Evolutionary conservation across 2,888 invertebrate genomes (phyloP), one percentile per base, ranked within the genome.

Genomic region (Eilema caniola): DNA sequence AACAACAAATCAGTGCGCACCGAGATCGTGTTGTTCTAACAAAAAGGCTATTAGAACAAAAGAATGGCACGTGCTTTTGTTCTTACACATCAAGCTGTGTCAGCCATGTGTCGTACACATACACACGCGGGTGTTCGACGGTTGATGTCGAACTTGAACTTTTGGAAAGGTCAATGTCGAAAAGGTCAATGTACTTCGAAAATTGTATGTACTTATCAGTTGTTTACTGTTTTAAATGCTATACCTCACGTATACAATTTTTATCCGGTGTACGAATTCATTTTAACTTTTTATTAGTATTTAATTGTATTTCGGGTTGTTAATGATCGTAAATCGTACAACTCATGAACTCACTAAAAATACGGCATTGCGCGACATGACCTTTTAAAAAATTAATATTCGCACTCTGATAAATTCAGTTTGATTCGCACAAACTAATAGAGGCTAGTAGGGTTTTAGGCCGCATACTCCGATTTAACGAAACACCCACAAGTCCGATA

Each of bases 91-190:
- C 53, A 28, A 28, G 14, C 33, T 24, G 16, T 66, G 33, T 16
- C n/a, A 33, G 59, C 60, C 66, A 66, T 66, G 59, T 66, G 66
- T 66, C 66, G 31, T 61, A 61, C 31, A 10, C 60, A 61, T 62
- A 60, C 59, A 47, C 59, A 41, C 16, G 69, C 37, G 20, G 20
- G 12, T 33, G 23, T 23, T 70, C 62, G 53, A 47, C 24, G 61
- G 47, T 24, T 23, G 31, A 31, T 61, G 14, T 3, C 61, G 28
- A 66, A 70, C 70, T 70, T 70, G 70, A 70, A 70, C 70, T 66
- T 70, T 65, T 4, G 10, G 0, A 69, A 66, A 70, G 70, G 66
- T 62, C 70, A 66, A 70, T 57, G 70, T 56, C 66, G 24, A 37
- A 64, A 31, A 24, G 60, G 64, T 24, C 41, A 59, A 64, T 47